These are phyloP conservation scores for Myiotriccus ornatus DNA, from an alignment of 2,797 vertebrate species.

Conservation along the genomic window DNA sequence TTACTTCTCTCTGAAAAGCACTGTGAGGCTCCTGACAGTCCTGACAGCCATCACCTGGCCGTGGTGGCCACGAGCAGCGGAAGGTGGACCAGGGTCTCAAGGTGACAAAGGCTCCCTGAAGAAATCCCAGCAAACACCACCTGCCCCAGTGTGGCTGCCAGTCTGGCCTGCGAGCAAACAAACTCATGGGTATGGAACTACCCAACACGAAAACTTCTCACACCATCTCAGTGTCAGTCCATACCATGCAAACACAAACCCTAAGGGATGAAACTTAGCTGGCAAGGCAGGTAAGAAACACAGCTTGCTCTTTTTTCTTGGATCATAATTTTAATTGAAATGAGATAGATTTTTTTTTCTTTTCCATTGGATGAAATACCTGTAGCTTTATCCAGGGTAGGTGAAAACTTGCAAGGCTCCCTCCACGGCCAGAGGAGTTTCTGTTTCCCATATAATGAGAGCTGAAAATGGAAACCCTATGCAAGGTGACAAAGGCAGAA, in stretches of 20 bases:
- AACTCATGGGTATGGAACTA: background rate
- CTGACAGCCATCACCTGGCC: background rate
- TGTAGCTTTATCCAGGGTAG: background rate
- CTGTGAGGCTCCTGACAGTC: background rate
- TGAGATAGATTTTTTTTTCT: background rate
- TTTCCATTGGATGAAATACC: background rate
- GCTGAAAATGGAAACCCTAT: background rate
- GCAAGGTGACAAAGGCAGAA: background rate
- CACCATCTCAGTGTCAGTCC: background rate
- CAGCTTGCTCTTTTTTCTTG: background rate
- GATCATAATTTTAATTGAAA: background rate
- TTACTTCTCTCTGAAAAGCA: background rate
- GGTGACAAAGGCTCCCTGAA: background rate
- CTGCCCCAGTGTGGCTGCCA: background rate
- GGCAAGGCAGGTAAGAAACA: background rate
- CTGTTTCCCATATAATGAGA: background rate
- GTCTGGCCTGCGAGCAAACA: background rate
- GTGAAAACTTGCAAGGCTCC: background rate
- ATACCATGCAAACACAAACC: background rate
- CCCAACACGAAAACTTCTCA: background rate
- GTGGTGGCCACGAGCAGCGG: fast-evolving
- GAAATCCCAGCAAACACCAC: background rate
- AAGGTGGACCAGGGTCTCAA: background rate
- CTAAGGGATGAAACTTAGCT: background rate
- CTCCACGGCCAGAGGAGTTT: background rate